Percentiles rank a stretch among this genome's conserved stretches.
These are phyloP conservation scores for Sturmia bella DNA, from an alignment of 2,888 invertebrate species.

Conservation along the genomic window DNA sequence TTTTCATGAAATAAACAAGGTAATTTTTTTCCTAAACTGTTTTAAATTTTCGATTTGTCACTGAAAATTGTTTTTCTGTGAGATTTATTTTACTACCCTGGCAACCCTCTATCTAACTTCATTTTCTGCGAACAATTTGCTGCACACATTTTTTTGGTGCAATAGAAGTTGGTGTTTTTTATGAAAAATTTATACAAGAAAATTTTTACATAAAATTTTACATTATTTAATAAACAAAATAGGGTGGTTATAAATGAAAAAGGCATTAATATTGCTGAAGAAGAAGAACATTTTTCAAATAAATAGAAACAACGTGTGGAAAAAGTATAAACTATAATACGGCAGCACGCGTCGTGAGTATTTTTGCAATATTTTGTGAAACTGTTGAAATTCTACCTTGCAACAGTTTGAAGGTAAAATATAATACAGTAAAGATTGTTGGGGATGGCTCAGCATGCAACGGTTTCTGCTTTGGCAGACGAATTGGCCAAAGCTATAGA, in stretches of 20 bases:
- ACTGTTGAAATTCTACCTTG: conserved; percentile 25
- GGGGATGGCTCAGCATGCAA: conserved; percentile 78
- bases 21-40: not conserved
- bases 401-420: not conserved
- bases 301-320: conserved; percentile 22
- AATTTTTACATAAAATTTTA: conserved; percentile 63
- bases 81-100: conserved; percentile 2
- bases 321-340: conserved; percentile 33
- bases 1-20: not conserved
- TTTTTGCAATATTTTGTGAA: conserved; percentile 37
- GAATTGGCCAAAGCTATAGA: conserved; percentile 92
- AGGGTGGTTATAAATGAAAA: conserved; percentile 11
- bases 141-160: conserved; percentile 54
- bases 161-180: conserved; percentile 53
- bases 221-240: conserved; percentile 15
- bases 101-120: conserved; percentile 59
- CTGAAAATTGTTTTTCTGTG: too few relatives aligned
- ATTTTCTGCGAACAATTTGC: conserved; percentile 38
- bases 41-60: too few relatives aligned
- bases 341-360: conserved; percentile 51
- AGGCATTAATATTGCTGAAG: not conserved
- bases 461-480: conserved; percentile 83
- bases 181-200: conserved; percentile 68
- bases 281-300: not conserved
- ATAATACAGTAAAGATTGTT: not conserved